A percentile compares a stretch with the other conserved stretches of the same genome.
phyloP scores from a whole-genome alignment of 2,888 invertebrate species.

The Marronus borbonicus region DNA sequence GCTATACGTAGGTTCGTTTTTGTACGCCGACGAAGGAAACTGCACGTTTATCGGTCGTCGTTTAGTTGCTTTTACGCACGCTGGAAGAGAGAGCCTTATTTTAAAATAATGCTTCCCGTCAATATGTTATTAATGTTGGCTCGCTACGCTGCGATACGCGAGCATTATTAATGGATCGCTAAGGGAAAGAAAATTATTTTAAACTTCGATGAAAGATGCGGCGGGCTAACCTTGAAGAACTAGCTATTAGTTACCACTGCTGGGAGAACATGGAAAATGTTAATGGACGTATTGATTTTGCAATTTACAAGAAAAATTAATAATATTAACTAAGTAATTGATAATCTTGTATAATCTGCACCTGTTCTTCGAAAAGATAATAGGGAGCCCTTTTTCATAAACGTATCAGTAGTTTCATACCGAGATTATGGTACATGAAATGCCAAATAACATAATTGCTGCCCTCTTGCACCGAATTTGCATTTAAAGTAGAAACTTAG shows the following conservation, averaged over 20 bases:
- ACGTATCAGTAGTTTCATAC: no score
- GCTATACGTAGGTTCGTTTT: constrained; percentile 24
- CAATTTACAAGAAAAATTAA: constrained; percentile 21
- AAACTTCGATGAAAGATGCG: constrained; percentile 34
- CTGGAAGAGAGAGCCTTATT: constrained; percentile 14
- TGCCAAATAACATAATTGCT: no score
- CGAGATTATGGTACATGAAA: no score
- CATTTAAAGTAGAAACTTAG: constrained; percentile 34
- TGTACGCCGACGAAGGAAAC: constrained; percentile 14
- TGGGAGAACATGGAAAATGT: neutral
- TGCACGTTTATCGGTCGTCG: constrained; percentile 26
- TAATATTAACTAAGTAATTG: neutral
- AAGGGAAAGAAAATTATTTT: constrained; percentile 38
- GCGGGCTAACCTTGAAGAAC: constrained; percentile 3
- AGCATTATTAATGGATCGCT: constrained; percentile 37
- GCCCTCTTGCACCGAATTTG: neutral
- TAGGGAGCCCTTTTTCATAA: no score
- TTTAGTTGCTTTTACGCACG: constrained; percentile 33
- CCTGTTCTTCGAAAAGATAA: no score
- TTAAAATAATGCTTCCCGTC: constrained; percentile 40
- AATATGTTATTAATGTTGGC: constrained; percentile 36
- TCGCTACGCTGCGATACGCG: constrained; percentile 15
- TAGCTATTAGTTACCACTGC: constrained; percentile 13
- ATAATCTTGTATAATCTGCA: no score
- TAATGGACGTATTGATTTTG: constrained; percentile 18